These are phyloP conservation scores for Trididemnum clinides DNA, from an alignment of 23 tunicate genomes.

Conservation along the genomic window DNA sequence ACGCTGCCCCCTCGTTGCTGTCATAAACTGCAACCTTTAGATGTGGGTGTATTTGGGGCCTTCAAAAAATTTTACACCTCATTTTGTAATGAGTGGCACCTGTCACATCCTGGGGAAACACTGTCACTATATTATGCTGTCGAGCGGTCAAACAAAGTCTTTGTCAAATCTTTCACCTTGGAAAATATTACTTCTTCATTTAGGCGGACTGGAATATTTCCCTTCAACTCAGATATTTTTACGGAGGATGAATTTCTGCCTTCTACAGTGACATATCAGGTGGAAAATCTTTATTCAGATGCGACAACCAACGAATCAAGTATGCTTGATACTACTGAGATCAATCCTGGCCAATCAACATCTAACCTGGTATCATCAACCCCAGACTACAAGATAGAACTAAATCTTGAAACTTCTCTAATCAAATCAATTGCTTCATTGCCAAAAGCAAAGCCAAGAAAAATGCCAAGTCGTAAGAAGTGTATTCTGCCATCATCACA, in stretches of 20 bases:
- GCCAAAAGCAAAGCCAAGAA: too few species aligned
- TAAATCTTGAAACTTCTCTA: too few species aligned
- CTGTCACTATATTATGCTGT: neutral
- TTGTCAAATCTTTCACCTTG: neutral
- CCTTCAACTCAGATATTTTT: conserved; percentile 2
- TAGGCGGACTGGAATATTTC: neutral
- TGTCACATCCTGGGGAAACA: neutral
- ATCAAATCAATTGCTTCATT: too few species aligned
- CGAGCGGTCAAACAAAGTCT: neutral
- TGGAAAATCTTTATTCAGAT: too few species aligned
- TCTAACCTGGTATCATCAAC: too few species aligned
- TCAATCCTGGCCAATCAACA: too few species aligned
- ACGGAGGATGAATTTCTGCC: conserved; percentile 27
- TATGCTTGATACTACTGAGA: too few species aligned
- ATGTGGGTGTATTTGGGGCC: neutral
- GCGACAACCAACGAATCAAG: too few species aligned
- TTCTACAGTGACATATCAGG: neutral
- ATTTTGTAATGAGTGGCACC: neutral
- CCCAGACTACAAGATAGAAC: too few species aligned
- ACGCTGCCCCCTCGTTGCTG: neutral
- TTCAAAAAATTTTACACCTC: neutral
- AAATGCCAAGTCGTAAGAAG: too few species aligned
- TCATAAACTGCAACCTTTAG: conserved; percentile 1
- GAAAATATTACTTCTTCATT: neutral
- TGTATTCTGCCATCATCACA: too few species aligned